These are phyloP conservation scores for Lucilia cuprina DNA, from an alignment of 1,140 invertebrate genomes.

Conservation along the genomic window DNA sequence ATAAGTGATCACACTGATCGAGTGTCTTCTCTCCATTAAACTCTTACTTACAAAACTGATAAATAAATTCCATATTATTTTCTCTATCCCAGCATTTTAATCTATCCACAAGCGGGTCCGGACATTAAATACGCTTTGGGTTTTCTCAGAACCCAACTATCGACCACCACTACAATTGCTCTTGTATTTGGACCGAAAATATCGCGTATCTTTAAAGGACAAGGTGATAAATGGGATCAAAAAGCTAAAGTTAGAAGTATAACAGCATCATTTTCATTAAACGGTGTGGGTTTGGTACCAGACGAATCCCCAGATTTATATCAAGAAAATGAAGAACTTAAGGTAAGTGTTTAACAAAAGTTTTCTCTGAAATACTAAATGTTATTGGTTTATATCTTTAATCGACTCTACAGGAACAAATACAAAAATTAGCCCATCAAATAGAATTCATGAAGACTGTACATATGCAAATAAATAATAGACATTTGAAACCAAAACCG, in stretches of 20 bases:
- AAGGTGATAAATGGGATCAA: constrained; percentile 87
- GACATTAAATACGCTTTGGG: constrained; percentile 89
- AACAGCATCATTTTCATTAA: constrained; percentile 83
- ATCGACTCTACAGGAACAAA: constrained; percentile 73
- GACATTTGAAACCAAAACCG: constrained; percentile 82
- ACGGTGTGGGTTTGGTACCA: constrained; percentile 77
- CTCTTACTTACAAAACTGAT: too few relatives aligned
- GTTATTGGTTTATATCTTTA: background rate
- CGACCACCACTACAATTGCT: constrained; percentile 82
- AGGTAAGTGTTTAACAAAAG: constrained; percentile 65
- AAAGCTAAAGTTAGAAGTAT: constrained; percentile 78
- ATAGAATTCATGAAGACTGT: constrained; percentile 93
- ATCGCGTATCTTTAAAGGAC: constrained; percentile 78
- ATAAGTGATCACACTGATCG: too few relatives aligned
- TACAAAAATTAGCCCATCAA: constrained; percentile 87
- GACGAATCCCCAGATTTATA: constrained; percentile 85
- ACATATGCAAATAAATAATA: constrained; percentile 90
- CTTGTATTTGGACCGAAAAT: constrained; percentile 90
- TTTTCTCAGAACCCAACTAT: constrained; percentile 85
- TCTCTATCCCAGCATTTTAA: constrained; percentile 67
- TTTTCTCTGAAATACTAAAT: background rate
- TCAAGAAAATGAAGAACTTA: constrained; percentile 89
- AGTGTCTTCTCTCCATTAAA: too few relatives aligned
- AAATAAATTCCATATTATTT: too few relatives aligned
- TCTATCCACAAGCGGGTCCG: constrained; percentile 84